Evolutionary conservation across 2,113 vertebrate genomes (phyloP), one percentile per base, ranked within the genome.

Genomic region (Erpornis zantholeuca): DNA sequence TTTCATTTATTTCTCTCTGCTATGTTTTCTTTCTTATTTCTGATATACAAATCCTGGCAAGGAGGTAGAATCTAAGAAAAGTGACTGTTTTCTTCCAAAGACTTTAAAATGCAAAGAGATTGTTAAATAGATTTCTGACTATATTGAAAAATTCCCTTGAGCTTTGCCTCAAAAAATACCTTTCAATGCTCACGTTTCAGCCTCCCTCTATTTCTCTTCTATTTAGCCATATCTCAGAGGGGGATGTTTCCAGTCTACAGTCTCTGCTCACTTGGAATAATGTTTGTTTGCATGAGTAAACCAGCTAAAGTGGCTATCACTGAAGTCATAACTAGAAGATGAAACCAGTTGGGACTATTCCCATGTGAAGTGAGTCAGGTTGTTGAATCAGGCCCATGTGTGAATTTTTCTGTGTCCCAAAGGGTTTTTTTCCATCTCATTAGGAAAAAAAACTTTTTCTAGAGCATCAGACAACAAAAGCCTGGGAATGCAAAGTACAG

Each of bases 251-350:
- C 83, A 75, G 56, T 42, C 90, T 76, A 75, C 79, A 81, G 49
- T 88, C 86, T 94, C 86, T 95, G 90, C 69, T 96, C 90, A 94
- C 92, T 95, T 96, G 92, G 88, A 96, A 95, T 94, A 95, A 86
- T 76, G 77, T 94, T 92, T 96, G 79, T 93, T 92, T 96, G 88
- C 82, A 96, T 93, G 93, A 96, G 82, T 86, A 92, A 95, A 75
- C 72, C 79, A 92, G 61, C 49, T 90, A 75, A 95, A 96, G 80
- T 92, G 93, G 93, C 94, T 96, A 92, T 93, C 96, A 88, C 72
- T 71, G 82, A 81, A 96, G 68, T 80, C 79, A 88, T 44, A 77
- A 31, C 60, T 70, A 70, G 79, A 82, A 81, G 89, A 88, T 33
- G 59, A 94, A 95, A 95, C 92, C 82, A 73, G 68, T 88, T 93